Evolutionary conservation across 1,140 invertebrate species (phyloP).

Genomic region (Copidosoma floridanum): DNA sequence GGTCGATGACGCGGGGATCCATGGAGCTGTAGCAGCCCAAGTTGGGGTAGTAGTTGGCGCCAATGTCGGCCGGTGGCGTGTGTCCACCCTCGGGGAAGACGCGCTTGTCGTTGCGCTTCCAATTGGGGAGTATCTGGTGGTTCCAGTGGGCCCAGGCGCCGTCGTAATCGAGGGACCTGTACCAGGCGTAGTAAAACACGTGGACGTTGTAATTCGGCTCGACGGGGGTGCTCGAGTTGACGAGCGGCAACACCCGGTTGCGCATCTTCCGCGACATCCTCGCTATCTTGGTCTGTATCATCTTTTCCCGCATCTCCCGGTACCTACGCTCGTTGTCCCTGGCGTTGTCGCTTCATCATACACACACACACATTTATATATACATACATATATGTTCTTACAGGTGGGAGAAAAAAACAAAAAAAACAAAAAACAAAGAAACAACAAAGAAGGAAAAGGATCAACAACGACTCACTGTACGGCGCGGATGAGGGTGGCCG

Average conservation of each 20-base stretch:
- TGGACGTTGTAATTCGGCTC: constrained; percentile 54
- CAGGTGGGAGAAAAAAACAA: too few species aligned
- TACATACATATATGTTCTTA: too few species aligned
- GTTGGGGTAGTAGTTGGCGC: constrained; percentile 54
- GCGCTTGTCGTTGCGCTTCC: constrained; percentile 53
- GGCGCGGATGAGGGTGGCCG: too few species aligned
- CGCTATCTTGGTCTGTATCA: constrained; percentile 36
- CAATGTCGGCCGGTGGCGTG: constrained; percentile 53
- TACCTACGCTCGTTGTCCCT: constrained; percentile 35
- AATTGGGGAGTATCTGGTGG: constrained; percentile 53
- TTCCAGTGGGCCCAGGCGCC: constrained; percentile 56
- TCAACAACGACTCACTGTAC: too few species aligned
- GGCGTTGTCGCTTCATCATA: too few species aligned
- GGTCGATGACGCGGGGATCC: constrained; percentile 52
- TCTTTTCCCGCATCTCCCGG: constrained; percentile 38
- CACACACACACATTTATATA: too few species aligned
- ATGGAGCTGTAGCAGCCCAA: constrained; percentile 57
- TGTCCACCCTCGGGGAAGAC: constrained; percentile 52
- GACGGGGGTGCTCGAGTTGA: constrained; percentile 34
- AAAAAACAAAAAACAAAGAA: too few species aligned
- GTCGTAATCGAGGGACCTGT: constrained; percentile 51
- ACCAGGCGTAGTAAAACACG: constrained; percentile 59
- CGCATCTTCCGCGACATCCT: constrained; percentile 40
- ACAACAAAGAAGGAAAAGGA: too few species aligned
- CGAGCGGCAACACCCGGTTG: constrained; percentile 37